These are phyloP conservation scores for Pelodytes ibericus DNA, from an alignment of 2,797 vertebrate species.

Conservation along the genomic window DNA sequence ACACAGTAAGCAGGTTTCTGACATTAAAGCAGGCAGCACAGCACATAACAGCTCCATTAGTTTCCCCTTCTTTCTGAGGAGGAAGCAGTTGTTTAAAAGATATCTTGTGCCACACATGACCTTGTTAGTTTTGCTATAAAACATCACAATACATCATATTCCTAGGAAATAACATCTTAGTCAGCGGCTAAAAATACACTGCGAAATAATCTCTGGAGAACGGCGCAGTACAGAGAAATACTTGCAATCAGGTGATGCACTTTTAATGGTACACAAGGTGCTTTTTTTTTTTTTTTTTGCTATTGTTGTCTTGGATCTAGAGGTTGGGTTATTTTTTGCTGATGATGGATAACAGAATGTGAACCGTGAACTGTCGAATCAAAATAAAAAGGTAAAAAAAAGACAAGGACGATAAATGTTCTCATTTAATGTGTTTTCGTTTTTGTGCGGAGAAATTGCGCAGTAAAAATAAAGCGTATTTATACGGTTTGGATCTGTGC, in stretches of 20 bases:
- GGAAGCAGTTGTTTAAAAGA: not conserved
- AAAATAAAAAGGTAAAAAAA: too few relatives aligned
- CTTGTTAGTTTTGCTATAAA: not conserved
- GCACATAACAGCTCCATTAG: too few relatives aligned
- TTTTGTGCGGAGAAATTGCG: not conserved
- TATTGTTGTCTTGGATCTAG: too few relatives aligned
- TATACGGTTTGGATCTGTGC: not conserved
- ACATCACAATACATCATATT: not conserved
- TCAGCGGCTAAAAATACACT: not conserved
- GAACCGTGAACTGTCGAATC: too few relatives aligned
- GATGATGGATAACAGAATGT: too few relatives aligned
- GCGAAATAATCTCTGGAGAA: not conserved
- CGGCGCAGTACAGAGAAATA: not conserved
- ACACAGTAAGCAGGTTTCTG: too few relatives aligned
- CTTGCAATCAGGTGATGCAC: too few relatives aligned
- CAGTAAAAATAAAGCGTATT: not conserved
- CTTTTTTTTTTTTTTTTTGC: too few relatives aligned
- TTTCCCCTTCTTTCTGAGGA: not conserved
- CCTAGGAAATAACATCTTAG: not conserved
- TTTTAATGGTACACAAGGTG: too few relatives aligned
- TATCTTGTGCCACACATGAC: not conserved
- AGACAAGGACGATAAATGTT: too few relatives aligned
- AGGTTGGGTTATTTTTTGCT: too few relatives aligned
- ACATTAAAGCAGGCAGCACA: too few relatives aligned
- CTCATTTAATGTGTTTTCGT: not conserved